Evolutionary conservation across 2,797 vertebrate species (phyloP), one percentile per base, ranked within the genome.

Genomic region (Chelidonichthys spinosus): DNA sequence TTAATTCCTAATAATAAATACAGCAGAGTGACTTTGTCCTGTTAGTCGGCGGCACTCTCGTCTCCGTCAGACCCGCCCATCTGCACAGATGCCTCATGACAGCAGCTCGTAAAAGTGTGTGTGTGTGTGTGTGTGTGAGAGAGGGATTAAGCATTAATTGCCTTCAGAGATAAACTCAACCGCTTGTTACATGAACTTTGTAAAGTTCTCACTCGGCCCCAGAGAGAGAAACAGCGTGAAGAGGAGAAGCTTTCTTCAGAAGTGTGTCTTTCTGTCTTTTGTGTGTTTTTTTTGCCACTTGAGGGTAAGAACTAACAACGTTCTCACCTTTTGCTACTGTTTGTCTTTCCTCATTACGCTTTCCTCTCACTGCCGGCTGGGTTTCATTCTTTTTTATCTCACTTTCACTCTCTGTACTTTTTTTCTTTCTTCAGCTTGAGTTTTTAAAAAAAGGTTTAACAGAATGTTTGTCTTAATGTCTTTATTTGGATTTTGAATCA

Each of bases 71-170:
- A 85, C 83, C 76, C 87, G 79, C 89, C 89, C 87, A 79, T 89
- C 80, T 78, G 78, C 65, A 69, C 69, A 68, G 71, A 77, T 85
- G 67, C 81, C 85, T 85, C 86, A 88, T 83, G 87, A 85, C 90
- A 90, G 79, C 70, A 74, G 85, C 71, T 75, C 87, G 85, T 78
- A 86, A 81, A 89, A 82, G 14, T 15, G 81, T 79, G 83, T 86
- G 75, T 68, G 71, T 63, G 35, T 46, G 25, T 13, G 58, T 9
- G 50, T 47, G 54, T 36, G 54, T 55, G 15, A 32, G 73, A 84
- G 39, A 79, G 72, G 88, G 92, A 93, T 94, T 92, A 95, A 84
- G 86, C 87, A 93, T 93, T 92, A 93, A 93, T 94, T 93, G 79
- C 87, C 76, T 90, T 87, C 86, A 88, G 83, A 90, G 90, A 92